Base-by-base conservation (phyloP, 2,888 invertebrate genomes). In the Himalopsyche anomala region DNA sequence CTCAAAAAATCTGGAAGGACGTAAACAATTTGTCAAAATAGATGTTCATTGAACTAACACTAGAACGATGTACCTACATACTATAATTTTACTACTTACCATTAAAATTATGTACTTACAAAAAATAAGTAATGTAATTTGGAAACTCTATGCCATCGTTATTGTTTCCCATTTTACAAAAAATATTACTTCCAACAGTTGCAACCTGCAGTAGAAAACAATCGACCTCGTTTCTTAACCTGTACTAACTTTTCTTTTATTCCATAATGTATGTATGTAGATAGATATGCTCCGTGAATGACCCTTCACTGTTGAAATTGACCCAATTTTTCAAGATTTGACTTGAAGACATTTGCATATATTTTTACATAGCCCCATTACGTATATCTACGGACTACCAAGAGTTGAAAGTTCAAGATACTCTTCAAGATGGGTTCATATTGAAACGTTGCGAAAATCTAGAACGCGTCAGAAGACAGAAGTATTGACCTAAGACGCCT, bases 381-480 rank as follows among this genome's bases (percentile, higher is more conserved):
- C 74, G 19, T 74, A 74, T 36, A 36, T 74, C 15, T 19, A 36
- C 36, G 38, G 38, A 74, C 38, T 38, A 74, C 38, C 74, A 74
- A 74, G 74, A 36, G 74, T 74, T 74, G 36, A 74, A 74, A 74
- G 74, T 74, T 74, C 74, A 74, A 74, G 74, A 28, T 36, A 36
- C 38, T 74, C 15, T 74, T 74, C 74, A 36, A 36, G 74, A 6
- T 38, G 38, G 74, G 19, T 51, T 28, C 74, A 15, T 74, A 74
- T 74, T 74, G 74, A 74, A 74, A 74, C 74, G 74, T 36, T 74
- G 74, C 74, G 74, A 74, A 36, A 74, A 74, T 74, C 74, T 74
- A 36, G 74, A 74, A 36, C 36, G 36, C 28, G 15, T 15, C 28
- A 74, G 36, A 12, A 36, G 74, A 36, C 38, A 8, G 15, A 51